Conservation (phyloP, 2,113 vertebrate species). For the Leucoraja erinaceus region DNA sequence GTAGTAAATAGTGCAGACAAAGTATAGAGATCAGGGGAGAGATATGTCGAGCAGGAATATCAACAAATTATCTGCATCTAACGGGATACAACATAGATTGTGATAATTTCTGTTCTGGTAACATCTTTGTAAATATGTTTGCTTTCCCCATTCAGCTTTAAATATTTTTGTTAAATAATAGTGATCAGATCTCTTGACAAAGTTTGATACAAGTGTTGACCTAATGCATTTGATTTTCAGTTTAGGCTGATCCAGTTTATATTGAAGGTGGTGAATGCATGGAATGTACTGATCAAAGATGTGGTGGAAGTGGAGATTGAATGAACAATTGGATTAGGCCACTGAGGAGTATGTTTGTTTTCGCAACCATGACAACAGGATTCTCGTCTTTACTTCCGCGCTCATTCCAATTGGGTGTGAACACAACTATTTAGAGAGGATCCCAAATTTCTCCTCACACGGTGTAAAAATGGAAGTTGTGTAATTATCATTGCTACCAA, state of each 20-base stretch:
- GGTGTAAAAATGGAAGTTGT: not conserved
- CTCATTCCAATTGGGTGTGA: not conserved
- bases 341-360: not conserved
- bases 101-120: no score
- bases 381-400: not conserved
- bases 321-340: not conserved
- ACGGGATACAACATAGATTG: not conserved
- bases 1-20: not conserved
- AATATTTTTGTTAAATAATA: no score
- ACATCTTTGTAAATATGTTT: no score
- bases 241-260: not conserved
- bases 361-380: not conserved
- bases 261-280: not conserved
- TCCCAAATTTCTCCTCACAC: not conserved
- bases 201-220: not conserved
- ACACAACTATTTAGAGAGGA: not conserved
- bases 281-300: not conserved
- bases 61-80: not conserved
- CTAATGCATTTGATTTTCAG: not conserved
- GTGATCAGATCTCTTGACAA: no score
- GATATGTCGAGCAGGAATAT: not conserved
- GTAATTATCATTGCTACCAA: not conserved
- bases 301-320: not conserved
- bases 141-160: no score
- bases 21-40: not conserved